Percentiles rank a stretch among this genome's conserved stretches.
Evolutionary conservation across 2,888 invertebrate genomes (phyloP).

Genomic region (Orchestes rusci): DNA sequence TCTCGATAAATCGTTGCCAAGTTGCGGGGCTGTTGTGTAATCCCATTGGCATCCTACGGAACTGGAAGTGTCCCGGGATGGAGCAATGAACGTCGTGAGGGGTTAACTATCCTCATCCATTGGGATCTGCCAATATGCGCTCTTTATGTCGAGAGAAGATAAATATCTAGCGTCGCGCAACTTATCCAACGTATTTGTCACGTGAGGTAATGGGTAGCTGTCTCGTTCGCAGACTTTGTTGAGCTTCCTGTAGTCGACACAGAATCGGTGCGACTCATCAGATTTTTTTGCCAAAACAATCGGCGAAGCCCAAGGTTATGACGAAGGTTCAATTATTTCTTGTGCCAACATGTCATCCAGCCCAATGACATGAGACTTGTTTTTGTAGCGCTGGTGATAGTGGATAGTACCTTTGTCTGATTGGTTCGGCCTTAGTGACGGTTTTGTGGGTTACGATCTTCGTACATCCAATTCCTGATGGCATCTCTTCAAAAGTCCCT

Average conservation of each 20-base stretch:
- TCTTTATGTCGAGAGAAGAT: too few species aligned
- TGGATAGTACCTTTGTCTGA: too few species aligned
- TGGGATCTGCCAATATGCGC: conserved; percentile 32
- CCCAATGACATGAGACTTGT: conserved; percentile 7
- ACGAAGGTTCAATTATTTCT: conserved; percentile 24
- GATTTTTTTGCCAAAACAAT: too few species aligned
- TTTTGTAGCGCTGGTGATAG: conserved; percentile 11
- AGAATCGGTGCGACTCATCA: too few species aligned
- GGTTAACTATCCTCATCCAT: conserved; percentile 6
- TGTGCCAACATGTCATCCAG: too few species aligned
- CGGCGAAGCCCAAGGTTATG: conserved; percentile 31
- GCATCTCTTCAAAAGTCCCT: conserved; percentile 6
- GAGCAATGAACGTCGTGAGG: conserved; percentile 18
- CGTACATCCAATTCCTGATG: too few species aligned
- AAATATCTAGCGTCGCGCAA: too few species aligned
- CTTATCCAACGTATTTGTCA: too few species aligned
- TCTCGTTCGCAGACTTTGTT: too few species aligned
- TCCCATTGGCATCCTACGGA: conserved; percentile 32
- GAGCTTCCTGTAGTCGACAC: too few species aligned
- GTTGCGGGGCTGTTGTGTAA: conserved; percentile 31
- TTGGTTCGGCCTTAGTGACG: conserved; percentile 2
- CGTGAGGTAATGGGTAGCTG: too few species aligned
- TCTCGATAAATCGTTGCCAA: conserved; percentile 32
- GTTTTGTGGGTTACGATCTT: too few species aligned
- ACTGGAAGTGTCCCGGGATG: conserved; percentile 18